Evolutionary conservation across 2,797 vertebrate species (phyloP).

Genomic region (Clarias pachynema): DNA sequence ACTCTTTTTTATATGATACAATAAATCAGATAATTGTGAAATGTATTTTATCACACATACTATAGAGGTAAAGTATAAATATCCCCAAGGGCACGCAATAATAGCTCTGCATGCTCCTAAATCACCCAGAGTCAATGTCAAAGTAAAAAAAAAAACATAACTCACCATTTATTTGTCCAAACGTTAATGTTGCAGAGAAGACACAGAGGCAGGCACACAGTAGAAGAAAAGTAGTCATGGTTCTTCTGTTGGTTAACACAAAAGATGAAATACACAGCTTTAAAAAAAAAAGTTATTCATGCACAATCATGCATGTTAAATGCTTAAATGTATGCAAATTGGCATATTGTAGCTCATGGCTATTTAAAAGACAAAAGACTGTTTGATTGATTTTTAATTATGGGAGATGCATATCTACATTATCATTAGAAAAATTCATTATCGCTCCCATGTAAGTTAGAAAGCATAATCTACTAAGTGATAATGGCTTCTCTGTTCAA

Average conservation of each 20-base stretch:
- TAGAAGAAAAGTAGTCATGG: constrained; percentile 88
- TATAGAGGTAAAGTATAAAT: not conserved
- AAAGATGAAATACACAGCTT: constrained; percentile 16
- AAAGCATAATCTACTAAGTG: constrained; percentile 30
- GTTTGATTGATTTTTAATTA: constrained; percentile 33
- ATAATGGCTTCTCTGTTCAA: constrained; percentile 41
- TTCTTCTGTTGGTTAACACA: constrained; percentile 61
- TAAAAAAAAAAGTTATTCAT: not conserved
- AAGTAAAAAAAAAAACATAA: constrained; percentile 13
- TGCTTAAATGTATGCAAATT: not conserved
- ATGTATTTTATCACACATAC: not conserved
- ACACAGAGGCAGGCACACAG: constrained; percentile 83
- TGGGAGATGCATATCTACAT: not conserved
- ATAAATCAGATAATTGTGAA: not conserved
- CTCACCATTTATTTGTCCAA: constrained; percentile 80
- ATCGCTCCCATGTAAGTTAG: constrained; percentile 13
- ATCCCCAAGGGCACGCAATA: not conserved
- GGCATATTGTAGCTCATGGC: not conserved
- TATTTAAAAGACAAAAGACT: constrained; percentile 17
- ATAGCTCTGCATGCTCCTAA: not conserved
- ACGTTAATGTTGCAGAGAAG: constrained; percentile 73
- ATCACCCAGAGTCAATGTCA: not conserved
- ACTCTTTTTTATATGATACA: not conserved
- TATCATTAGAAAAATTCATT: not conserved
- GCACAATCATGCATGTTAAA: not conserved